These are phyloP conservation scores for Fundulus diaphanus DNA, from an alignment of 2,797 vertebrate species.

Conservation along the genomic window DNA sequence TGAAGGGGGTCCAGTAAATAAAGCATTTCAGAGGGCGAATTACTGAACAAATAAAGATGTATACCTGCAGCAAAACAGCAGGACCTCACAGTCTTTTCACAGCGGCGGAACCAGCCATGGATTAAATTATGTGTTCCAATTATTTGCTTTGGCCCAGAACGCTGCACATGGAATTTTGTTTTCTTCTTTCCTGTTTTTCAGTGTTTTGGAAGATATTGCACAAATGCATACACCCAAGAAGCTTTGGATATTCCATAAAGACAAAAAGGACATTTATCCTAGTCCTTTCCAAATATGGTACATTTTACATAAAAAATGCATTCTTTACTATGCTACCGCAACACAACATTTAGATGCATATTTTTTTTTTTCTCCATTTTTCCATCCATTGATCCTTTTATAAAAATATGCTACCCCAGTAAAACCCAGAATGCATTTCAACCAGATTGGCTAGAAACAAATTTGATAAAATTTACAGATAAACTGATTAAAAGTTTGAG, in stretches of 20 bases:
- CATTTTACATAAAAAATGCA: slow-evolving; percentile 2
- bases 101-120: slow-evolving; percentile 59
- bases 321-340: not conserved
- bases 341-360: not conserved
- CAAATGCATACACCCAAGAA: slow-evolving; percentile 8
- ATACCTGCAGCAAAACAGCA: slow-evolving; percentile 71
- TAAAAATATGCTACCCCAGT: not conserved
- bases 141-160: slow-evolving; percentile 35
- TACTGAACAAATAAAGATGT: slow-evolving; percentile 77
- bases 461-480: not conserved
- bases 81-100: slow-evolving; percentile 46
- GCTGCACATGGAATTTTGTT: slow-evolving; percentile 5
- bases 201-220: slow-evolving; percentile 40
- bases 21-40: slow-evolving; percentile 70
- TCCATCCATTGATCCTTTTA: not conserved
- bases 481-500: too few species aligned
- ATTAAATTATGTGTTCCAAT: slow-evolving; percentile 66
- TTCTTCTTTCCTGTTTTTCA: slow-evolving; percentile 1
- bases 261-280: not conserved
- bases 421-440: not conserved
- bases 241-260: not conserved
- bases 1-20: slow-evolving; percentile 68
- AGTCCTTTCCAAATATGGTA: not conserved
- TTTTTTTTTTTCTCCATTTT: not conserved
- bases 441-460: not conserved